Conservation (phyloP, 2,113 vertebrate species). For the Panthera leo region DNA sequence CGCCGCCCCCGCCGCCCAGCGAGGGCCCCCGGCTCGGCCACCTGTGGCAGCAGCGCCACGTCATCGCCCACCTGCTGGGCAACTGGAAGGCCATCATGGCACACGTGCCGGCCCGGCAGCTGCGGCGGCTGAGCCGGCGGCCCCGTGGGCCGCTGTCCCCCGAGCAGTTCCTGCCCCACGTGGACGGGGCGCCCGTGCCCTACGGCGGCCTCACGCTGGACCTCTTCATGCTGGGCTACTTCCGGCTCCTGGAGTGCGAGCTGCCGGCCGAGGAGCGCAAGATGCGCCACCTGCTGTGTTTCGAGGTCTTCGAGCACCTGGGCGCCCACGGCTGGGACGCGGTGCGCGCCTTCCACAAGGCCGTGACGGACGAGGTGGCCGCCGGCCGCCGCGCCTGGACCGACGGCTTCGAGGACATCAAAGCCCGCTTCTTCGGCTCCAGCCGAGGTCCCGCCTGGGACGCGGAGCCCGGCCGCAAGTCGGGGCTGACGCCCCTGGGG, state of each 20-base stretch:
- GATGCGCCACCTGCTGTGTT: conserved; percentile 95
- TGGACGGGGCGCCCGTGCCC: conserved; percentile 85
- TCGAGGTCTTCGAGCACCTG: conserved; percentile 96
- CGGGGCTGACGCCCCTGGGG: conserved; percentile 65
- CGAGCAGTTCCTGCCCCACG: conserved; percentile 92
- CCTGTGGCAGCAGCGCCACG: conserved; percentile 89
- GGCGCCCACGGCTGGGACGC: conserved; percentile 92
- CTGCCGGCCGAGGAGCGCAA: conserved; percentile 92
- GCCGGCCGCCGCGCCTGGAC: conserved; percentile 92
- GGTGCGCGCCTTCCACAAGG: conserved; percentile 92
- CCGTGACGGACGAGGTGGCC: conserved; percentile 93
- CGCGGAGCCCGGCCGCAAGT: conserved; percentile 63
- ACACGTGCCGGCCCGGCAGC: conserved; percentile 86
- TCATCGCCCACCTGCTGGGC: conserved; percentile 90
- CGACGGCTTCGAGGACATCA: conserved; percentile 96
- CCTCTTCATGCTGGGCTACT: conserved; percentile 98
- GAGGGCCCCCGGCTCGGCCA: conserved; percentile 83
- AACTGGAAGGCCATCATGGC: conserved; percentile 90
- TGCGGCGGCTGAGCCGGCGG: conserved; percentile 85
- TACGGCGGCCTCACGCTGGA: conserved; percentile 93
- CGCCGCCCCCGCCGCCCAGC: conserved; percentile 68
- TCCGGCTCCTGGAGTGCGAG: conserved; percentile 95
- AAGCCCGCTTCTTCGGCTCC: conserved; percentile 90
- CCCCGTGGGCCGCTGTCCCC: conserved; percentile 88
- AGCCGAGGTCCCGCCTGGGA: conserved; percentile 38